phyloP scores from a whole-genome alignment of 37 sponge, comb jelly and placozoan genomes.

The Cladorhizidae sp. region DNA sequence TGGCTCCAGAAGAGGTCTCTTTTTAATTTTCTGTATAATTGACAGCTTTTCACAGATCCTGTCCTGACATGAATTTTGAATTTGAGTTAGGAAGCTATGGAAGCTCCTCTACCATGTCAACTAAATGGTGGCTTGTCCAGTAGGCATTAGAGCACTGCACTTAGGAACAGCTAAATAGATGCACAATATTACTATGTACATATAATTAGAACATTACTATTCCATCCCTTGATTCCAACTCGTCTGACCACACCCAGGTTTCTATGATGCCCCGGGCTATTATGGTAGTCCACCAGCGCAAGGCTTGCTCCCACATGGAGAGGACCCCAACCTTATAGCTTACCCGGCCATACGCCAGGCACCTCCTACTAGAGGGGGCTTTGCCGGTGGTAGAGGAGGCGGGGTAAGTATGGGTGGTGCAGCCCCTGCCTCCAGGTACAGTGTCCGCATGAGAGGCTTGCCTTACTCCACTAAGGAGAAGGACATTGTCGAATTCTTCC shows the following conservation, averaged over 20 bases:
- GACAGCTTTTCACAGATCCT: too few relatives aligned
- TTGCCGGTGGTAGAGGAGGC: constrained; percentile 7
- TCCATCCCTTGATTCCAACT: too few relatives aligned
- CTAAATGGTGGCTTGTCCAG: too few relatives aligned
- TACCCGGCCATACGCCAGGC: constrained; percentile 36
- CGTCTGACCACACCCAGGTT: background rate
- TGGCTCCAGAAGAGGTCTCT: too few relatives aligned
- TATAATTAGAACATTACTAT: too few relatives aligned
- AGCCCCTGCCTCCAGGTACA: constrained; percentile 11
- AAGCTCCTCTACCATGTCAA: too few relatives aligned
- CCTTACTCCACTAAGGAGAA: constrained; percentile 80
- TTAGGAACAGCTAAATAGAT: too few relatives aligned
- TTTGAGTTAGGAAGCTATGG: too few relatives aligned
- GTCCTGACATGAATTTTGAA: too few relatives aligned
- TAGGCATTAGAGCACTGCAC: too few relatives aligned
- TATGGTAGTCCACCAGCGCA: constrained; percentile 1
- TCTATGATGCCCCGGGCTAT: constrained; percentile 11
- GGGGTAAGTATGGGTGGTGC: background rate
- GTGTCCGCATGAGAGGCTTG: constrained; percentile 84
- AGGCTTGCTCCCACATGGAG: background rate
- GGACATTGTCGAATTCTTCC: constrained; percentile 73
- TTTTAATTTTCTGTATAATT: too few relatives aligned
- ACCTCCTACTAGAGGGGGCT: constrained; percentile 4
- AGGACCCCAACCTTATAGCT: constrained; percentile 22
- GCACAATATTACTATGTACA: too few relatives aligned